A percentile compares a stretch with the other conserved stretches of the same genome.
phyloP scores from a whole-genome alignment of 2,113 vertebrate genomes.

The Bubo scandiacus region DNA sequence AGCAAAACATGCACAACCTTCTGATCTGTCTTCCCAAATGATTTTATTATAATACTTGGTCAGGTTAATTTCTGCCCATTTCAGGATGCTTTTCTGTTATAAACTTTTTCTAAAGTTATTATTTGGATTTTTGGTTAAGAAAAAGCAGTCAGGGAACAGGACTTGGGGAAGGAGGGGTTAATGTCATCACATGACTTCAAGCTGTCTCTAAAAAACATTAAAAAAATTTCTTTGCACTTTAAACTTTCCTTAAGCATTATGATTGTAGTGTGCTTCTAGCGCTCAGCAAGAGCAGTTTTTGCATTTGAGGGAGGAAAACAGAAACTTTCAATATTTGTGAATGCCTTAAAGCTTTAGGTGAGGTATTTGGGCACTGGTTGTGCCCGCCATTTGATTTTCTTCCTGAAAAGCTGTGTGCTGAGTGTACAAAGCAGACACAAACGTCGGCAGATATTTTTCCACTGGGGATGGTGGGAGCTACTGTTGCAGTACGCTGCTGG shows the following conservation, averaged over 20 bases:
- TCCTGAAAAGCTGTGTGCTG: neutral
- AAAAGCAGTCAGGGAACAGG: neutral
- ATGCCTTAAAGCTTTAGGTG: slow-evolving; percentile 13
- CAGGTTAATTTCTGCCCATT: neutral
- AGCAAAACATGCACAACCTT: neutral
- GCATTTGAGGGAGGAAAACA: neutral
- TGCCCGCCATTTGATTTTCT: neutral
- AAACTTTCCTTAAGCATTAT: neutral
- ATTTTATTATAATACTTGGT: neutral
- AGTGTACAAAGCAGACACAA: neutral
- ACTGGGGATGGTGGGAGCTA: neutral
- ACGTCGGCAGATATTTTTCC: neutral
- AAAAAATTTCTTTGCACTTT: slow-evolving; percentile 35
- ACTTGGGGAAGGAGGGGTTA: neutral
- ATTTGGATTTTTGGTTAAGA: neutral
- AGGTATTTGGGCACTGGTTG: neutral
- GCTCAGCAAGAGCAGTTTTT: neutral
- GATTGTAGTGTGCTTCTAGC: neutral
- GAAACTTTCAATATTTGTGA: neutral
- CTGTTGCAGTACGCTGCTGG: neutral
- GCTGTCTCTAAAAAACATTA: neutral
- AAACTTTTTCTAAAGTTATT: neutral
- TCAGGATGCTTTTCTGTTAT: neutral
- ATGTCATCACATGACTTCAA: neutral
- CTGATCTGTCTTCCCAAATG: neutral